These are phyloP conservation scores for Eunapius fragilis DNA, from an alignment of 37 sponge, comb jelly and placozoan genomes.

Conservation along the genomic window DNA sequence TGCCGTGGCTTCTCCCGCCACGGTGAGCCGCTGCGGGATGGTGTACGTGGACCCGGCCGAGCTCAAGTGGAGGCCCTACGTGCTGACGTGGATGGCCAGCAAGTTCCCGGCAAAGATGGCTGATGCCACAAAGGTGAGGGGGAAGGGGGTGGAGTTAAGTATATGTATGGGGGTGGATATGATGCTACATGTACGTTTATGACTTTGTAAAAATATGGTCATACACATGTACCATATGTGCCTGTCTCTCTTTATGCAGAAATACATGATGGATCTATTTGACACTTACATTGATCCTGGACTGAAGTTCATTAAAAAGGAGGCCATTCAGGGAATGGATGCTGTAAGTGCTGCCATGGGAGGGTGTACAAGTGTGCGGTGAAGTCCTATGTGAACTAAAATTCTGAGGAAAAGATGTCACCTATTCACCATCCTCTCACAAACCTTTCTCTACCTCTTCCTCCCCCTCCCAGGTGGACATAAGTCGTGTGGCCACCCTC, in stretches of 20 bases:
- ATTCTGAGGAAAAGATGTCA: too few species aligned
- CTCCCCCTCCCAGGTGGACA: conserved; percentile 66
- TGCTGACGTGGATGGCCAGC: conserved; percentile 87
- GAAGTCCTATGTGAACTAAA: too few species aligned
- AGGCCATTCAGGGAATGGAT: conserved; percentile 81
- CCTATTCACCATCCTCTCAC: not conserved
- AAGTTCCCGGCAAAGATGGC: conserved; percentile 72
- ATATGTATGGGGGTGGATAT: not conserved
- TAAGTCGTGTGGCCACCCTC: conserved; percentile 78
- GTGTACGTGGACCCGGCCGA: conserved; percentile 95
- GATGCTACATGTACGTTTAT: too few species aligned
- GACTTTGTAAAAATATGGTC: not conserved
- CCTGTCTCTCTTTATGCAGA: conserved; percentile 3
- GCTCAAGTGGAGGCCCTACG: conserved; percentile 87
- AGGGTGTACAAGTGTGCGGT: not conserved
- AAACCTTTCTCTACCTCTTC: not conserved
- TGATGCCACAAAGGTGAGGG: conserved; percentile 72
- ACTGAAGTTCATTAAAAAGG: conserved; percentile 87
- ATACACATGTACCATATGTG: not conserved
- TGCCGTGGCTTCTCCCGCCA: conserved; percentile 97
- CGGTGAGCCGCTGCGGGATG: conserved; percentile 99
- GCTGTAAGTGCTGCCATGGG: conserved; percentile 47
- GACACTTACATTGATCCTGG: conserved; percentile 85
- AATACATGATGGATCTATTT: conserved; percentile 84
- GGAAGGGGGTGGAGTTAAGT: too few species aligned